A percentile compares a stretch with the other conserved stretches of the same genome.
Evolutionary conservation across 2,888 invertebrate genomes (phyloP).

Genomic region (Eupithecia insigniata): DNA sequence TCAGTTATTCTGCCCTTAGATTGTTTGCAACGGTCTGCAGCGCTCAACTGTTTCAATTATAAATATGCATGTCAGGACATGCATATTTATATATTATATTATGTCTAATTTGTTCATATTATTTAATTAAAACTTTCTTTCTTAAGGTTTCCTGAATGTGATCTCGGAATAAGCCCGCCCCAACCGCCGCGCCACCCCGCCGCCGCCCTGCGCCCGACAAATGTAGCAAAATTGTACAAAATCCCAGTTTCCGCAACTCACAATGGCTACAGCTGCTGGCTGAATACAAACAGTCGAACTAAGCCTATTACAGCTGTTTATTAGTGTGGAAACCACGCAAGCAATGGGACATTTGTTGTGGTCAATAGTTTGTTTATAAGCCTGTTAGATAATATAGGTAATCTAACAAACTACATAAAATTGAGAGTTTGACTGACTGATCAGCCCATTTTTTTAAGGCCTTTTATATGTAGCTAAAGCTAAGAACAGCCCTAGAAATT

Average conservation of each 20-base stretch:
- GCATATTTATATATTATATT: too few relatives aligned
- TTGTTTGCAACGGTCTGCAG: too few relatives aligned
- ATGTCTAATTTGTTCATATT: too few relatives aligned
- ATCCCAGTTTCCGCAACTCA: conserved; percentile 45
- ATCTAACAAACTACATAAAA: neutral
- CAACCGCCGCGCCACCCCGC: too few relatives aligned
- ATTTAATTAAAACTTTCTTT: too few relatives aligned
- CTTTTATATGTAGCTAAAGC: too few relatives aligned
- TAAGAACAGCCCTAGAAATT: too few relatives aligned
- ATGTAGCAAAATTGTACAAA: conserved; percentile 53
- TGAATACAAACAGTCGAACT: conserved; percentile 20
- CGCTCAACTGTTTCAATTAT: too few relatives aligned
- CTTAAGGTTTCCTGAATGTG: neutral
- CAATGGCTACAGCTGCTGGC: conserved; percentile 25
- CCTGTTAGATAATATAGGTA: neutral
- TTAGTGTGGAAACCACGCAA: conserved; percentile 25
- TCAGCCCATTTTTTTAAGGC: too few relatives aligned
- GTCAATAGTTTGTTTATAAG: neutral
- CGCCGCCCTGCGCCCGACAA: conserved; percentile 8
- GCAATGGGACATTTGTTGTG: conserved; percentile 12
- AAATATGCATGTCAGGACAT: too few relatives aligned
- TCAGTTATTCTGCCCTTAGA: too few relatives aligned
- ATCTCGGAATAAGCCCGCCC: conserved; percentile 33
- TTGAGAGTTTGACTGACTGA: too few relatives aligned
- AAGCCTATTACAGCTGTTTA: conserved; percentile 34